Evolutionary conservation across 2,797 vertebrate genomes (phyloP), one percentile per base, ranked within the genome.

Genomic region (Oceanodroma leucorhoa): DNA sequence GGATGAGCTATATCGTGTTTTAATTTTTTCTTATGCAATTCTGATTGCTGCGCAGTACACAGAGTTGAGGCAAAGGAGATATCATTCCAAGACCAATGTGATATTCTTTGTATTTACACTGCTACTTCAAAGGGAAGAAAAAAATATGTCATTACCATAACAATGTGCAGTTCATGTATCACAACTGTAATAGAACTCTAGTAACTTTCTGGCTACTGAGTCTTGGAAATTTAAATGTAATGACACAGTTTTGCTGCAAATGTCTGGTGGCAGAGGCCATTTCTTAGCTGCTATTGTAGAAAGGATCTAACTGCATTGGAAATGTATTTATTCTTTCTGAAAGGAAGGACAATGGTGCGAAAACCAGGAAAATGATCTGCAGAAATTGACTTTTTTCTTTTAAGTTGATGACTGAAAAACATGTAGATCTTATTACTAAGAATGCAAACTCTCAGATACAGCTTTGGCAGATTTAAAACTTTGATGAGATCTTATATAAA

Each of bases 141-240:
- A 91, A 90, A 90, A 84, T 57, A 71, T 16, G 53, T 69, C 81
- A 95, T 96, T 96, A 96, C 65, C 95, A 96, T 95, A 93, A 95
- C 94, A 97, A 97, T 96, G 82, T 50, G 55, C 87, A 93, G 87
- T 93, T 97, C 92, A 89, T 92, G 92, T 93, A 94, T 94, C 92
- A 89, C 83, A 89, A 96, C 94, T 85, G 65, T 82, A 97, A 96
- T 86, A 95, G 90, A 94, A 95, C 93, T 93, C 91, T 67, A 90
- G 92, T 61, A 96, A 95, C 86, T 96, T 92, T 86, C 92, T 85
- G 81, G 87, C 64, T 87, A 95, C 72, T 34, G 83, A 87, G 69
- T 83, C 89, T 91, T 71, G 61, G 90, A 91, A 95, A 95, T 97
- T 83, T 94, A 92, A 95, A 95, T 91, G 82, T 95, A 95, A 78